Conservation (phyloP, 2,797 vertebrate species). For the Semotilus atromaculatus region DNA sequence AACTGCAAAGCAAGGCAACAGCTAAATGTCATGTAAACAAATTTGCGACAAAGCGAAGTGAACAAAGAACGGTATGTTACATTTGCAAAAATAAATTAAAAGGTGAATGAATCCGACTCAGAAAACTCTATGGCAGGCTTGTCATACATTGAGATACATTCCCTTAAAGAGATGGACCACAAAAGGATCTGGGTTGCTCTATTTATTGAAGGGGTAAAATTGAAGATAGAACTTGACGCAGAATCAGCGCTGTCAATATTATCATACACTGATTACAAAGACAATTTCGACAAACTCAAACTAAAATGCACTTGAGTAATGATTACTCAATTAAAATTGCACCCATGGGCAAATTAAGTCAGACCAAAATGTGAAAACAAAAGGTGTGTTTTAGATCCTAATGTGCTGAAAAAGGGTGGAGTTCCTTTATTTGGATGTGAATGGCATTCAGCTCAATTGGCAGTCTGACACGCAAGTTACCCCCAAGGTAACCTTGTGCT, state of each 20-base stretch:
- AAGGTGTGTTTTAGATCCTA: background rate
- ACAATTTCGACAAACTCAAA: background rate
- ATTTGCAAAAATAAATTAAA: conserved; percentile 1
- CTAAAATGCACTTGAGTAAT: conserved; percentile 7
- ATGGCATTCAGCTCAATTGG: background rate
- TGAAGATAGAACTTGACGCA: conserved; percentile 33
- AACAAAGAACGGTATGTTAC: background rate
- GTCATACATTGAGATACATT: too few relatives aligned
- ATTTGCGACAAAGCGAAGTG: background rate
- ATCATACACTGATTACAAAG: conserved; percentile 20
- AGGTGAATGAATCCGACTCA: conserved; percentile 3
- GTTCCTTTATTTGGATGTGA: background rate
- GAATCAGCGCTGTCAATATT: conserved; percentile 14
- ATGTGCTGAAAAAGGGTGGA: background rate
- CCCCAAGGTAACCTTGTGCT: background rate
- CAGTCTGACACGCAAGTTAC: background rate
- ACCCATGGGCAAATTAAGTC: background rate
- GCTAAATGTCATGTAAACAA: conserved; percentile 10
- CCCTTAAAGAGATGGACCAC: background rate
- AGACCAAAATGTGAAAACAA: background rate
- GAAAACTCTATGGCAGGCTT: conserved; percentile 5
- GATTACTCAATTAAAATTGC: conserved; percentile 6
- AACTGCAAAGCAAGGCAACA: background rate
- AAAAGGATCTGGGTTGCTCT: conserved; percentile 14
- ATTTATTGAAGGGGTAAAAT: background rate